Conservation (phyloP, 2,797 vertebrate genomes). For the Kryptolebias ocellatus region DNA sequence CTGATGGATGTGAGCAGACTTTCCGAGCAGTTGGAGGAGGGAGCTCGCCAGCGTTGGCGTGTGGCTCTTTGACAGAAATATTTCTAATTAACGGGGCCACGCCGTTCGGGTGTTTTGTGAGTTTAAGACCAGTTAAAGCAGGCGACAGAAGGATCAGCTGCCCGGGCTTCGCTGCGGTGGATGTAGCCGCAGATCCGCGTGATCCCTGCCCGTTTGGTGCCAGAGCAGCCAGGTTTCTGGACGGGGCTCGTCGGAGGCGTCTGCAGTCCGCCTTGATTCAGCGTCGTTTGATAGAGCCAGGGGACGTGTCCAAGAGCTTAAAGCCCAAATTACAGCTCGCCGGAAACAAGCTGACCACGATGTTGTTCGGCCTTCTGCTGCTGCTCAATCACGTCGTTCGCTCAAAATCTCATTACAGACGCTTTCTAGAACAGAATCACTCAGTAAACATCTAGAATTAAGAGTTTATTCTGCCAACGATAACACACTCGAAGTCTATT, state of each 20-base stretch:
- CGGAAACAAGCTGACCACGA: conserved; percentile 47
- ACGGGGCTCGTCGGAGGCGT: conserved; percentile 17
- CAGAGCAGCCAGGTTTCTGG: conserved; percentile 57
- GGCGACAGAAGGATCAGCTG: conserved; percentile 20
- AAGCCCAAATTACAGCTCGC: conserved; percentile 37
- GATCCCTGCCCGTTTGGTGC: conserved; percentile 29
- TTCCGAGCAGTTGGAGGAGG: conserved; percentile 57
- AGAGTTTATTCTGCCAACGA: conserved; percentile 6
- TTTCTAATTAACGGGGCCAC: conserved; percentile 52
- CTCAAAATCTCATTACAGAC: conserved; percentile 17
- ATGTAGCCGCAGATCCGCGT: conserved; percentile 23
- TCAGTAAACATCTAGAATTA: conserved; percentile 8
- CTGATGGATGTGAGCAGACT: conserved; percentile 54
- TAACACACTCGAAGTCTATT: neutral
- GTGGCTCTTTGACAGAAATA: conserved; percentile 53
- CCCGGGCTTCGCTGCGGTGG: conserved; percentile 10
- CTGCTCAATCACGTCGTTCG: conserved; percentile 24
- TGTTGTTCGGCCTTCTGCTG: conserved; percentile 29
- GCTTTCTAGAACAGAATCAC: neutral
- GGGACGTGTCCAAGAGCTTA: conserved; percentile 49
- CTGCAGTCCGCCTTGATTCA: conserved; percentile 45
- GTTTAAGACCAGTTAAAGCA: conserved; percentile 30
- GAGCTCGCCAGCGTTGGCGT: conserved; percentile 45
- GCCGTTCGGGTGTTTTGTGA: conserved; percentile 19
- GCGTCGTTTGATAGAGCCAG: conserved; percentile 40